Evolutionary conservation across 1,140 invertebrate species (phyloP).

Genomic region (Lepidurus arcticus): DNA sequence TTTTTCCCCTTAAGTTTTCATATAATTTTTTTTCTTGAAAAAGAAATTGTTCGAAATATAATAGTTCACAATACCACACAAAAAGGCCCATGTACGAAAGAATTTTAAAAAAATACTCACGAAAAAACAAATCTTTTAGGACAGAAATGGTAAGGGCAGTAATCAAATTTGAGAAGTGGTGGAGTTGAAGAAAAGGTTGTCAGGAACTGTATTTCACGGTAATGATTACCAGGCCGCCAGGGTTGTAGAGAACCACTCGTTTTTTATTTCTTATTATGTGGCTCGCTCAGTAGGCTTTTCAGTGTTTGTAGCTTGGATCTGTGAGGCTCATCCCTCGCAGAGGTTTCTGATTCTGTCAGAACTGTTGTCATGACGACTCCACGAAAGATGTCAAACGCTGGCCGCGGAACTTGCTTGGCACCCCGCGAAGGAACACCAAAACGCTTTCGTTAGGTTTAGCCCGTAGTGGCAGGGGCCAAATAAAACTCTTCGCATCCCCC

Average conservation of each 20-base stretch:
- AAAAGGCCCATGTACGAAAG: neutral
- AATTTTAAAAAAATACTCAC: neutral
- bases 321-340: neutral
- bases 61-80: too few relatives aligned
- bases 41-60: too few relatives aligned
- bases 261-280: neutral
- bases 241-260: too few relatives aligned
- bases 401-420: neutral
- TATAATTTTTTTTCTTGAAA: too few relatives aligned
- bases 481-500: neutral
- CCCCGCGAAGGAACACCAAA: neutral
- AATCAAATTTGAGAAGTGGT: constrained; percentile 15
- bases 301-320: neutral
- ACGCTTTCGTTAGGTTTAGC: neutral
- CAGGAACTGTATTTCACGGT: constrained; percentile 2
- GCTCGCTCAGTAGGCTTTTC: neutral
- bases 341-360: constrained; percentile 3
- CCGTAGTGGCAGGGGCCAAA: neutral
- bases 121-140: neutral
- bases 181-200: neutral
- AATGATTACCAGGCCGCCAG: neutral
- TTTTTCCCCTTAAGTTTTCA: too few relatives aligned
- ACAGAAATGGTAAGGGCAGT: neutral
- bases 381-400: neutral
- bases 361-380: neutral